A percentile compares a stretch with the other conserved stretches of the same genome.
These are phyloP conservation scores for Cercopithecus hamlyni DNA, from an alignment of 2,797 vertebrate genomes.

Conservation along the genomic window DNA sequence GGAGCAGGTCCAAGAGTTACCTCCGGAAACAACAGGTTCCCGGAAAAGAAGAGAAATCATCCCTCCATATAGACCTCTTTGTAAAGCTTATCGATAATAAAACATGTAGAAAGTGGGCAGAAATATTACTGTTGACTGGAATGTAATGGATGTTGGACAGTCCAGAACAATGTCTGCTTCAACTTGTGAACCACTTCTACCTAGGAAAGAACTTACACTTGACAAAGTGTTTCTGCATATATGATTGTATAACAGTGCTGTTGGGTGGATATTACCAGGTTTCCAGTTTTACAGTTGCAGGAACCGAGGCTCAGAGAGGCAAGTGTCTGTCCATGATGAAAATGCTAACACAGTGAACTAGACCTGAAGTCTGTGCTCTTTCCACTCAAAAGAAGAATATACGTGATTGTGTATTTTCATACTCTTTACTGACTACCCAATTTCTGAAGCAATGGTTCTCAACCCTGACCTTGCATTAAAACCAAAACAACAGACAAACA, in stretches of 20 bases:
- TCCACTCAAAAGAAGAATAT: background rate
- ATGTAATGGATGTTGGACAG: background rate
- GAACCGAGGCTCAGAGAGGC: background rate
- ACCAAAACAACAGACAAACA: background rate
- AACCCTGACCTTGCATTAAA: background rate
- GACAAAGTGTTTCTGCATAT: background rate
- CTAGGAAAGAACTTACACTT: background rate
- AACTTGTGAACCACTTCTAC: background rate
- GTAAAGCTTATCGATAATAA: background rate
- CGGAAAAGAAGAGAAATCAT: background rate
- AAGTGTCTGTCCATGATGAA: background rate
- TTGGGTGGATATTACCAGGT: background rate
- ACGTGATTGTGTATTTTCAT: background rate
- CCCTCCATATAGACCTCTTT: background rate
- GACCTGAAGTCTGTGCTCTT: background rate
- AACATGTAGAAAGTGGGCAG: background rate
- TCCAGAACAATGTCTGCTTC: background rate
- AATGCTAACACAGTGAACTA: background rate
- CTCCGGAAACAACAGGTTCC: background rate
- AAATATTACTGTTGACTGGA: background rate
- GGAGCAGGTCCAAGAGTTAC: background rate
- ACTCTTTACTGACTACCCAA: background rate
- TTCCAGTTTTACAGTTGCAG: background rate
- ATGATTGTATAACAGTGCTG: background rate
- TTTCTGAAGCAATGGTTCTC: background rate